Percentiles rank a stretch among this genome's conserved stretches.
Evolutionary conservation across 2,113 vertebrate genomes (phyloP).

Genomic region (Pantherophis guttatus): DNA sequence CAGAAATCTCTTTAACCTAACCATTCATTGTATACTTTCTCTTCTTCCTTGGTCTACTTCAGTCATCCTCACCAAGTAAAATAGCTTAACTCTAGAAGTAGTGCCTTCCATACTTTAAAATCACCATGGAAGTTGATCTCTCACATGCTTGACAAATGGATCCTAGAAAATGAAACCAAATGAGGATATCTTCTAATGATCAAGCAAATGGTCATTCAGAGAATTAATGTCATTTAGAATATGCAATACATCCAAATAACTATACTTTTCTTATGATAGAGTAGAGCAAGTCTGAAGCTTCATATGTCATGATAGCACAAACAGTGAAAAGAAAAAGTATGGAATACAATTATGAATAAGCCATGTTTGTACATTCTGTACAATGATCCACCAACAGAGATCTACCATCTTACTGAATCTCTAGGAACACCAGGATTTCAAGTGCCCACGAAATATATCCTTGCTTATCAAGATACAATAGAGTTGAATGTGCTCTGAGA

Average conservation of each 20-base stretch:
- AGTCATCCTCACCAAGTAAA: neutral
- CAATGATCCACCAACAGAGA: neutral
- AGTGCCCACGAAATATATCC: neutral
- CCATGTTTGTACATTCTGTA: neutral
- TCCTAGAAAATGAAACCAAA: neutral
- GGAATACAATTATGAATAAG: neutral
- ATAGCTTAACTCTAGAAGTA: neutral
- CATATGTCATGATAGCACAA: neutral
- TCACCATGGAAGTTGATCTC: too few species aligned
- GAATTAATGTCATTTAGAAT: neutral
- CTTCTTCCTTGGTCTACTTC: neutral
- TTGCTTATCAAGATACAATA: neutral
- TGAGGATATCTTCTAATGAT: neutral
- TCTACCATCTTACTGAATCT: neutral
- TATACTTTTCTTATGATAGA: neutral
- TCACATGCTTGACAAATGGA: neutral
- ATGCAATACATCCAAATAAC: neutral
- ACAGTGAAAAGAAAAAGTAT: neutral
- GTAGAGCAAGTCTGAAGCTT: neutral
- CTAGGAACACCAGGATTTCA: neutral
- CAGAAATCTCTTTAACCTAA: neutral
- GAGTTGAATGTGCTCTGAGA: neutral
- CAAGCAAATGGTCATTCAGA: neutral
- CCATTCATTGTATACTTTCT: neutral
- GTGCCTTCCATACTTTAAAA: neutral